Evolutionary conservation across 2,113 vertebrate genomes (phyloP).

Genomic region (Pachycephala philippinensis): DNA sequence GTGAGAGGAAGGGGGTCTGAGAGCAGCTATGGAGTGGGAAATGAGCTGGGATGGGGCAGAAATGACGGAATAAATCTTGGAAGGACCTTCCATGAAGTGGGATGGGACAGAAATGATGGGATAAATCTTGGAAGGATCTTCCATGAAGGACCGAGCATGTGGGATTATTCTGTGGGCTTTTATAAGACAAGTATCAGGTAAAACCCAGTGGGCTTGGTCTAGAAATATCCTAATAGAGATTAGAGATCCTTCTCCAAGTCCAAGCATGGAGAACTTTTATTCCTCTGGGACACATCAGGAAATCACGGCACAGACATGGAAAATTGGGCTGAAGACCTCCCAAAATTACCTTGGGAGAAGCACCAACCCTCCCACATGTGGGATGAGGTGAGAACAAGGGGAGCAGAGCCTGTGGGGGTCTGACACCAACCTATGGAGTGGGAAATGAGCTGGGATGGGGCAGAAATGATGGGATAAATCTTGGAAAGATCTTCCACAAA

Average conservation of each 20-base stretch:
- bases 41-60: not conserved
- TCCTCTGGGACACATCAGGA: not conserved
- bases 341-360: not conserved
- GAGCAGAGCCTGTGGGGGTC: not conserved
- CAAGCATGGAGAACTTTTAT: accelerated
- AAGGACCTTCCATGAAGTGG: accelerated
- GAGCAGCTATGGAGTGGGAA: not conserved
- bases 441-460: not conserved
- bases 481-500: not conserved
- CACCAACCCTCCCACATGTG: not conserved
- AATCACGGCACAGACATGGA: not conserved
- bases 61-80: not conserved
- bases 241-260: not conserved
- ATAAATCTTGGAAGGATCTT: not conserved
- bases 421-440: too few relatives aligned
- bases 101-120: not conserved
- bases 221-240: accelerated
- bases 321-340: not conserved
- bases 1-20: not conserved
- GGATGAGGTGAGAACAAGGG: not conserved
- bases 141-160: accelerated
- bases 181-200: not conserved
- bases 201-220: not conserved
- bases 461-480: not conserved
- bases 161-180: not conserved